Conservation (phyloP, 2,113 vertebrate genomes). For the Amphiprion percula region DNA sequence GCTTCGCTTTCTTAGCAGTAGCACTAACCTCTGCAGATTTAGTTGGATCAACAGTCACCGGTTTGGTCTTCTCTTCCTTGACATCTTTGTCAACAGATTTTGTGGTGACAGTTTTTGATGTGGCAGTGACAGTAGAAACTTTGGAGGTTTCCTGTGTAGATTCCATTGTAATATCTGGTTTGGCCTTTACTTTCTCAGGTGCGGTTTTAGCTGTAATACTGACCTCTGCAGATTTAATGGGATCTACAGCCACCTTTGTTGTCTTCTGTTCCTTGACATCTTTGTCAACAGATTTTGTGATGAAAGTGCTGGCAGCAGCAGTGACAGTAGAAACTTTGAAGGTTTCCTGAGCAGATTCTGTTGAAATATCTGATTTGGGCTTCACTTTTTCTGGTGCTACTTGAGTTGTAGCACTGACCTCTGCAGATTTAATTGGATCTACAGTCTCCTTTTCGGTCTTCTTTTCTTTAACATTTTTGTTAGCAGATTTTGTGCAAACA, state of each 20-base stretch:
- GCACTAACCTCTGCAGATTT: slow-evolving; percentile 13
- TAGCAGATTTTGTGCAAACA: slow-evolving; percentile 1
- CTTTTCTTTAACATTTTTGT: slow-evolving; percentile 8
- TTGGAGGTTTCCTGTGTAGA: slow-evolving; percentile 22
- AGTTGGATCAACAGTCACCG: slow-evolving; percentile 16
- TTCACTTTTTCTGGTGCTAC: slow-evolving; percentile 13
- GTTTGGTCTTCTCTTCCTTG: no score
- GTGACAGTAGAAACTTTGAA: not conserved
- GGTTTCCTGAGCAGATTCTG: slow-evolving; percentile 16
- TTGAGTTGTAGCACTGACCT: slow-evolving; percentile 9
- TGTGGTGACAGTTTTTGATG: not conserved
- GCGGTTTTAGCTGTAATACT: not conserved
- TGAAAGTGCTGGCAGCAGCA: not conserved
- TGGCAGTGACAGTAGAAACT: not conserved
- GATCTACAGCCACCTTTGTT: not conserved
- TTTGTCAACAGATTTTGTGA: slow-evolving; percentile 17
- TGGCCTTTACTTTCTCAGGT: slow-evolving; percentile 16
- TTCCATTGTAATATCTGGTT: slow-evolving; percentile 15
- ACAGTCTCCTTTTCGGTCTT: slow-evolving; percentile 20
- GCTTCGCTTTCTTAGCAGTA: slow-evolving; percentile 6
- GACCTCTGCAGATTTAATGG: no score
- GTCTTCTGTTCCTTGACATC: slow-evolving; percentile 41
- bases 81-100: slow-evolving; percentile 6
- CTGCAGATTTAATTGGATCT: slow-evolving; percentile 17
- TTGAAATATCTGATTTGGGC: slow-evolving; percentile 9